Percentiles rank a stretch among this genome's conserved stretches.
Evolutionary conservation across 2,888 invertebrate genomes (phyloP).

Genomic region (Podabrus alpinus): DNA sequence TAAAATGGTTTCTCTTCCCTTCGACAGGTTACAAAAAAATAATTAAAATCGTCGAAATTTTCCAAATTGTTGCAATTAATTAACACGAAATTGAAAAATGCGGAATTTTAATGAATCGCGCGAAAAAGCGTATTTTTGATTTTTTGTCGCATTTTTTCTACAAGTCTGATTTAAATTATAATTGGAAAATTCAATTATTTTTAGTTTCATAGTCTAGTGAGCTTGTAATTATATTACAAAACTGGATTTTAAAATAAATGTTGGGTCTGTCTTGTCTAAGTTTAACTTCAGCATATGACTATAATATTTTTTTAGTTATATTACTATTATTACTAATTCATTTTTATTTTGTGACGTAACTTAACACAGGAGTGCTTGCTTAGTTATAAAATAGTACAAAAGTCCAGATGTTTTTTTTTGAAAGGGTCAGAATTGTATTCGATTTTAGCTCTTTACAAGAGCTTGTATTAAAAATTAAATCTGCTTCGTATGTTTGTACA

Average conservation of each 20-base stretch:
- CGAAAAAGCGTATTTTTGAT: neutral
- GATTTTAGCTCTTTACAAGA: constrained; percentile 10
- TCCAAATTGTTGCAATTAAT: neutral
- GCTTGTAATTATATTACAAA: neutral
- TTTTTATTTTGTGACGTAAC: constrained; percentile 25
- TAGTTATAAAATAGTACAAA: constrained; percentile 29
- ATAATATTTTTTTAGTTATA: neutral
- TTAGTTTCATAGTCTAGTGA: constrained; percentile 1
- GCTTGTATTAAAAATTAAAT: constrained; percentile 2
- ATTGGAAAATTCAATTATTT: constrained; percentile 3
- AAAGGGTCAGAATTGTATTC: constrained; percentile 36
- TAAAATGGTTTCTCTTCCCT: neutral
- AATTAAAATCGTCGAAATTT: neutral
- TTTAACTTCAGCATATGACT: neutral
- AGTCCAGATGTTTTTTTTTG: constrained; percentile 37
- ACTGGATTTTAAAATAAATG: neutral
- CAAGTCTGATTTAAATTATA: neutral
- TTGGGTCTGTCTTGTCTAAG: neutral
- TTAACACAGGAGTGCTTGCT: constrained; percentile 30
- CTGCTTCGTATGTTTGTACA: constrained; percentile 33
- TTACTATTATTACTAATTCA: neutral
- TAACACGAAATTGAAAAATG: neutral
- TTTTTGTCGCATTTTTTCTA: neutral
- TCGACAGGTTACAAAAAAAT: neutral
- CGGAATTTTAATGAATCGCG: neutral